Evolutionary conservation across 1,140 invertebrate genomes (phyloP).

Genomic region (Tetramorium alpestre): DNA sequence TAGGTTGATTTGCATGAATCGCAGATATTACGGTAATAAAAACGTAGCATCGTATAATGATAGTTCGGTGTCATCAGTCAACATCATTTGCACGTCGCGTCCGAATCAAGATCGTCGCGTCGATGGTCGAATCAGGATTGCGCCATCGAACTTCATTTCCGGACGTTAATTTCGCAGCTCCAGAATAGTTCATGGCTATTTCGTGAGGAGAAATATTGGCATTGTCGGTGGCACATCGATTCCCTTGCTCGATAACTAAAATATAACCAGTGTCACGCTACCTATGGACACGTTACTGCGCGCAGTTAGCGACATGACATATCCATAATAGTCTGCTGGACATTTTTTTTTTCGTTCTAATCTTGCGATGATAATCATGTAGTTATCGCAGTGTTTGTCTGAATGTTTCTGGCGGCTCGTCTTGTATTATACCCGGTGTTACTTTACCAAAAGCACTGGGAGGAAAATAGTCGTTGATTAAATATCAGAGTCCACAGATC

Average conservation of each 20-base stretch:
- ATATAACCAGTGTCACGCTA: constrained; percentile 39
- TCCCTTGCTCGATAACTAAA: constrained; percentile 47
- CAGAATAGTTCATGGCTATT: constrained; percentile 35
- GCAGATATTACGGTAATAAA: neutral
- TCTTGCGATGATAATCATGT: constrained; percentile 17
- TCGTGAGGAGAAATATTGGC: constrained; percentile 43
- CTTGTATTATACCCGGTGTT: neutral
- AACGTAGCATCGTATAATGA: neutral
- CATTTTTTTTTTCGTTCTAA: neutral
- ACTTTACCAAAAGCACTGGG: neutral
- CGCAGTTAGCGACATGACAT: neutral
- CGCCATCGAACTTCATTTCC: constrained; percentile 52
- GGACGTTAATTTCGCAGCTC: constrained; percentile 37
- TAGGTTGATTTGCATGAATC: neutral
- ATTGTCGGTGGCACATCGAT: constrained; percentile 45
- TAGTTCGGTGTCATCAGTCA: constrained; percentile 9
- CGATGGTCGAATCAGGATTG: constrained; percentile 48
- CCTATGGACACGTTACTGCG: neutral
- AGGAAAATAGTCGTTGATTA: neutral
- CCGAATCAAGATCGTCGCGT: constrained; percentile 15
- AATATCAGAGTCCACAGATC: neutral
- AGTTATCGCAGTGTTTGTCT: neutral
- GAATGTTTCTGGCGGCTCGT: neutral
- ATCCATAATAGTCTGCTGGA: neutral
- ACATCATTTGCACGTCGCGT: neutral